Evolutionary conservation across 2,113 vertebrate genomes (phyloP), one percentile per base, ranked within the genome.

Genomic region (Aepyceros melampus): DNA sequence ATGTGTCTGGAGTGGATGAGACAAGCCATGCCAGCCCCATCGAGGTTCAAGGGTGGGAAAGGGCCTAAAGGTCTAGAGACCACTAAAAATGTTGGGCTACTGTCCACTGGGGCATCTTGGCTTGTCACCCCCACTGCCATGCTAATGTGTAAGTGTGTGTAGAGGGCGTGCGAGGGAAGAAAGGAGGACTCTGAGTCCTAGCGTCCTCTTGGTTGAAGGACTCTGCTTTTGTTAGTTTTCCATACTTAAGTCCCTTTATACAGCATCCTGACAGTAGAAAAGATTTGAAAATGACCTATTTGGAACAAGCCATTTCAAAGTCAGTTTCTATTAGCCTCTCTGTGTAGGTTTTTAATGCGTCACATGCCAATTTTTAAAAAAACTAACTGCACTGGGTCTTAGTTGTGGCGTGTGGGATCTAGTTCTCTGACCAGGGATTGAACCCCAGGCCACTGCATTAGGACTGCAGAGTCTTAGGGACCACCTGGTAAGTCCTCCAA

Each of bases 311-410:
- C 47, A 53, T 56, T 56, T 40, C 60, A 58, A 78, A 87, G n/a
- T 43, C 86, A 40, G 81, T 79, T 91, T 90, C 60, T 89, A 27
- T 49, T 53, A 71, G 60, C 89, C 16, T 87, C 27, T 96, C n/a
- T 31, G 3, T 64, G 71, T 85, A 33, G 89, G 9, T 25, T 71
- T 94, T 92, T 85, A 95, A 91, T 91, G 25, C 33, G 71, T 86
- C 83, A 78, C 43, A 93, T 14, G 29, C 25, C 19, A 49, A 10
- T 83, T 78, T 64, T 71, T 40, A 4, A 25, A 76, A 74, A 74
- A 43, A 13, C 36, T 76, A 36, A 14, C 36, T 25, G 71, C 6
- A 43, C 0, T 25, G 21, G 71, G 36, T 76, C 71, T 76, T 76
- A 4, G 36, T 4, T 43, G 36, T 14, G 12, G 71, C 23, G 1